A percentile compares a stretch with the other conserved stretches of the same genome.
These are phyloP conservation scores for Tichodroma muraria DNA, from an alignment of 2,113 vertebrate species.

Conservation along the genomic window DNA sequence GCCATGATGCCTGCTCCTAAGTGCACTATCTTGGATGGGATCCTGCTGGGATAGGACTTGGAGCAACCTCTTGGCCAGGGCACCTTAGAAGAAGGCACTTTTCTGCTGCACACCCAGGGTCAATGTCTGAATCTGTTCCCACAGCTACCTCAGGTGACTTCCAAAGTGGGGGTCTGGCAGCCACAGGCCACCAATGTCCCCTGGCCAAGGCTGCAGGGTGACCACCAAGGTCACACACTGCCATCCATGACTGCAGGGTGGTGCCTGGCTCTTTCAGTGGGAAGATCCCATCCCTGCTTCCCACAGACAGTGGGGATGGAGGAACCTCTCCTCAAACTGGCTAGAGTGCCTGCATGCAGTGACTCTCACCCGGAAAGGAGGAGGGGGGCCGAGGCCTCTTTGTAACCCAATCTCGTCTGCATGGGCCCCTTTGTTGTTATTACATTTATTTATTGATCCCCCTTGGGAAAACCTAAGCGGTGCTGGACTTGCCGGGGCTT, in stretches of 20 bases:
- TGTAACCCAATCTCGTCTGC: conserved; percentile 54
- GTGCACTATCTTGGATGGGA: not conserved
- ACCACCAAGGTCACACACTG: not conserved
- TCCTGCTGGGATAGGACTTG: not conserved
- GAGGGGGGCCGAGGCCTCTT: conserved; percentile 24
- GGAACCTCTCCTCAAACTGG: not conserved
- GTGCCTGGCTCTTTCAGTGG: not conserved
- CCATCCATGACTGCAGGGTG: too few relatives aligned
- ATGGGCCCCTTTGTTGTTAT: conserved; percentile 60
- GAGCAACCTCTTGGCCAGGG: not conserved
- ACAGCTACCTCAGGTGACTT: not conserved
- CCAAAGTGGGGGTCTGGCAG: not conserved
- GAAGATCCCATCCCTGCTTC: not conserved
- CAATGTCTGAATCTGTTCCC: not conserved
- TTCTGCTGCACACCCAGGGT: not conserved
- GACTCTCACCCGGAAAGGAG: conserved; percentile 13
- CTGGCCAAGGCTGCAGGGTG: not conserved
- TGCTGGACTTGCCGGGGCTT: not conserved
- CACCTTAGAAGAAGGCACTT: not conserved
- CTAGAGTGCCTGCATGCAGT: not conserved
- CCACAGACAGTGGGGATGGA: not conserved
- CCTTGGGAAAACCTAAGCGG: conserved; percentile 28
- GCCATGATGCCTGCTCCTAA: not conserved
- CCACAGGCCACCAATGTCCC: fast-evolving
- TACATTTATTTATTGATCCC: conserved; percentile 56